Base-by-base conservation (phyloP, 2,113 vertebrate genomes). In the Eira barbara region DNA sequence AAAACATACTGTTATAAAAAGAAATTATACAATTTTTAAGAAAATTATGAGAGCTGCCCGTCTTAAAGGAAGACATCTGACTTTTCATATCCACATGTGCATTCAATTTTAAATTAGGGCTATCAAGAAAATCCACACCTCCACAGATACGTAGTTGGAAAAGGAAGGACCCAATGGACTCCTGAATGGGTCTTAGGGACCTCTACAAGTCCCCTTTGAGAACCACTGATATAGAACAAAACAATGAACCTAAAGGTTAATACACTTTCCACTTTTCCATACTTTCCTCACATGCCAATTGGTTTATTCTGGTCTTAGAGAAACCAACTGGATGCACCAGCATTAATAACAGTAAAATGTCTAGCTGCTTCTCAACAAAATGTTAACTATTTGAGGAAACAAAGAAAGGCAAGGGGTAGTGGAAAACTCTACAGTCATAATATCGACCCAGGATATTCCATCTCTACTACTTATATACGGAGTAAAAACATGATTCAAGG, bases 1-100 rank as follows among this genome's bases (percentile, higher is more conserved):
- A 91, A 90, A 90, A 84, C 7, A 59, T 47, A 21, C 7, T 93
- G 91, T 89, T 81, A 92, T 89, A 36, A 97, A 97, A 92, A 69
- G 47, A 55, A 92, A 81, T 18, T 67, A 63, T 8, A 81, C 31
- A 36, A 63, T 61, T 49, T n/a, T 61, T 87, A 23, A 47, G 65
- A 25, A 78, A 87, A 49, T 25, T 55, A 27, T 39, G 27, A 88
- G 34, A 76, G 39, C 7, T 5, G 18, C 23, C 42, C 87, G 14
- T 31, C 42, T 91, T 93, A 89, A 76, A 83, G 47, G 25, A 55
- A 67, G 67, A 95, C 42, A 49, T 4, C 34, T 74, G 23, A 45
- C 69, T 82, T 90, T 93, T 52, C 79, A 23, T 7, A 90, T 82
- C 20, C 61, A 36, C 4, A 65, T 15, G 9, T 36, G 5, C 29